Percentiles rank a stretch among this genome's conserved stretches.
These are phyloP conservation scores for Mycteria americana DNA, from an alignment of 2,797 vertebrate species.

Conservation along the genomic window DNA sequence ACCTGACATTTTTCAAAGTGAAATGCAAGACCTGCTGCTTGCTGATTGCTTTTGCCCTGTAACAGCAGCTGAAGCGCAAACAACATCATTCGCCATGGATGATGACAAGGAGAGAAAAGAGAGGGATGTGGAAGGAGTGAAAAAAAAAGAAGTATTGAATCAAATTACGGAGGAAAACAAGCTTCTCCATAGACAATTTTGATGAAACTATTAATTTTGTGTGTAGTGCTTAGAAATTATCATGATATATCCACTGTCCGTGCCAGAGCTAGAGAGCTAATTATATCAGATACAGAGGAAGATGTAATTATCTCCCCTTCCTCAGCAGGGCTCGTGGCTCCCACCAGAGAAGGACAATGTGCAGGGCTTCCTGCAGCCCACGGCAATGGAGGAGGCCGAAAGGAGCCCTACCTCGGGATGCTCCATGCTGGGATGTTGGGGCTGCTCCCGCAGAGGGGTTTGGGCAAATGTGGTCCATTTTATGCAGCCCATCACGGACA, in stretches of 20 bases:
- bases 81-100: neutral
- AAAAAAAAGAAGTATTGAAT: neutral
- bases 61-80: neutral
- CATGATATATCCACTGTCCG: neutral
- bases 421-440: neutral
- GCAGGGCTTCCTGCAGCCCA: neutral
- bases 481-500: neutral
- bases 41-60: neutral
- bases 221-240: neutral
- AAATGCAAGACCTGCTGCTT: neutral
- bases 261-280: neutral
- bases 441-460: neutral
- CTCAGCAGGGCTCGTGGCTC: neutral
- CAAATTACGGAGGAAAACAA: neutral
- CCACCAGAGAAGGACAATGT: rapidly evolving
- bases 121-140: neutral
- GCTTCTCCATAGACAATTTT: neutral
- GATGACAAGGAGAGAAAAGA: neutral
- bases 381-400: rapidly evolving
- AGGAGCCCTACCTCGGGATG: neutral
- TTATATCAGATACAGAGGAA: neutral
- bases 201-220: neutral
- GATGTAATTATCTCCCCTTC: neutral
- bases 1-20: constrained; percentile 27
- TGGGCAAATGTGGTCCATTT: neutral